A percentile compares a stretch with the other conserved stretches of the same genome.
Evolutionary conservation across 2,797 vertebrate genomes (phyloP).

Genomic region (Eospalax fontanierii): DNA sequence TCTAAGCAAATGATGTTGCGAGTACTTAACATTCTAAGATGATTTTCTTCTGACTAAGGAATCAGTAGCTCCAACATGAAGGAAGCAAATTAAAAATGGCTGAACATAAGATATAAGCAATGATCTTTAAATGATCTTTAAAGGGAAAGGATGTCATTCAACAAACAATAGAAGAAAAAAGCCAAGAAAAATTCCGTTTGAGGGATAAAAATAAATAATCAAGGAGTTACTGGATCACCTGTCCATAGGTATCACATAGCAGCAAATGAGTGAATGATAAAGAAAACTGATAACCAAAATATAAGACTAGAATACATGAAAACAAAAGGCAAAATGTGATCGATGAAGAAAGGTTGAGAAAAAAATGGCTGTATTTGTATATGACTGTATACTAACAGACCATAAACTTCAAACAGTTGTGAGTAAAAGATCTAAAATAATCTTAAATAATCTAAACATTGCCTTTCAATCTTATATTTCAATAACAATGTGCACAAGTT

Average conservation of each 20-base stretch:
- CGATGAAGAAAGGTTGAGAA: conserved; percentile 42
- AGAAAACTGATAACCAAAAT: conserved; percentile 64
- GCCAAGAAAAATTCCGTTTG: conserved; percentile 55
- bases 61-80: conserved; percentile 51
- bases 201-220: background rate
- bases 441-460: conserved; percentile 89
- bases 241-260: background rate
- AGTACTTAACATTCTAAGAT: conserved; percentile 25
- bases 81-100: conserved; percentile 52
- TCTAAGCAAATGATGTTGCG: conserved; percentile 46
- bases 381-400: conserved; percentile 81
- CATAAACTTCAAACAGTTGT: conserved; percentile 78
- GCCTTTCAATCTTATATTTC: conserved; percentile 89
- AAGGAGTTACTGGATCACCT: conserved; percentile 63
- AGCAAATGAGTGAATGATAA: conserved; percentile 11
- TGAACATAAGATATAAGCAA: conserved; percentile 65
- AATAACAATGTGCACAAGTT: conserved; percentile 88
- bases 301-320: conserved; percentile 7
- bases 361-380: conserved; percentile 28
- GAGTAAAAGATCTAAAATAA: conserved; percentile 91
- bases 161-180: conserved; percentile 70
- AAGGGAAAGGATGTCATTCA: background rate
- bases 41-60: conserved; percentile 70
- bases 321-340: conserved; percentile 38
- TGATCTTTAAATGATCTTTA: conserved; percentile 41